These are phyloP conservation scores for Menidia beryllina DNA, from an alignment of 2,113 vertebrate genomes.

Conservation along the genomic window DNA sequence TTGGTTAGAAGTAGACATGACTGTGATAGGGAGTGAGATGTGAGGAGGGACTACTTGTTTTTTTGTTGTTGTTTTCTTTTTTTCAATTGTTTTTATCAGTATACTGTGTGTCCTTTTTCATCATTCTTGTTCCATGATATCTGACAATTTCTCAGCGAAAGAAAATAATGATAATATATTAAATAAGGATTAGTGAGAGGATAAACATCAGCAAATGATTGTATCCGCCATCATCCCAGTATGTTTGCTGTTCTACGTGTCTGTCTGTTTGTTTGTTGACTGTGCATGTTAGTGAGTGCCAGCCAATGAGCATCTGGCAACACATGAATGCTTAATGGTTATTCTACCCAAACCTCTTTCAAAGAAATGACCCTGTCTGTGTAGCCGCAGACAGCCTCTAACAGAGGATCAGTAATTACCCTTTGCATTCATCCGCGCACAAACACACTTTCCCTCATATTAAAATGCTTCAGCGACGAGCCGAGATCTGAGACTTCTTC, in stretches of 20 bases:
- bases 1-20: constrained; percentile 75
- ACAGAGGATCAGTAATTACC: constrained; percentile 75
- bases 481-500: constrained; percentile 55
- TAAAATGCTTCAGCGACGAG: constrained; percentile 44
- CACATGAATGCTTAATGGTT: constrained; percentile 79
- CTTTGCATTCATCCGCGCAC: constrained; percentile 32
- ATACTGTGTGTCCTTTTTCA: background rate
- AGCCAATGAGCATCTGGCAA: constrained; percentile 63
- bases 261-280: constrained; percentile 69
- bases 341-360: constrained; percentile 69
- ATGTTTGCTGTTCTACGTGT: constrained; percentile 63
- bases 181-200: constrained; percentile 64
- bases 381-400: constrained; percentile 55
- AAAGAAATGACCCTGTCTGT: constrained; percentile 65
- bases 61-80: constrained; percentile 13
- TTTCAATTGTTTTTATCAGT: background rate
- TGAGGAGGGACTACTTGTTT: constrained; percentile 53
- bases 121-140: background rate
- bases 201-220: constrained; percentile 72
- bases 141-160: constrained; percentile 16
- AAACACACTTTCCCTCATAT: constrained; percentile 33
- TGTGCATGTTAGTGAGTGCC: constrained; percentile 57
- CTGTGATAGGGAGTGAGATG: constrained; percentile 84
- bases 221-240: constrained; percentile 56
- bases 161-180: constrained; percentile 49